Evolutionary conservation across 2,888 invertebrate genomes (phyloP).

Genomic region (Macropis europaea): DNA sequence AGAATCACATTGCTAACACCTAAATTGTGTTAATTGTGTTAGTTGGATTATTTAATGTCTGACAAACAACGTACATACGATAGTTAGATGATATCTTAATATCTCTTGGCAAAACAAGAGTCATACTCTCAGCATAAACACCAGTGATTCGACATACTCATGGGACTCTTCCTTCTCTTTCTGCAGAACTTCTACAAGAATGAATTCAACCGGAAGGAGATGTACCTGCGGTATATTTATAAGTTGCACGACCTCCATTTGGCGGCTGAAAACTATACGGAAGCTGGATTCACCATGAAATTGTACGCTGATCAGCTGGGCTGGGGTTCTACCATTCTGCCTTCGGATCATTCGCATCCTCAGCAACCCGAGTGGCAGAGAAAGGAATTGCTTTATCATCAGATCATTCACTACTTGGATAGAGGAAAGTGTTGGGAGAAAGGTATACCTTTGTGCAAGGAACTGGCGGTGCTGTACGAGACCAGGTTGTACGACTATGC

Average conservation of each 20-base stretch:
- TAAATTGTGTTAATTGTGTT: conserved; percentile 25
- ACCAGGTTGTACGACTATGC: conserved; percentile 92
- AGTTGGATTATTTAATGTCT: neutral
- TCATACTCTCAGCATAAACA: neutral
- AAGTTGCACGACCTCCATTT: conserved; percentile 95
- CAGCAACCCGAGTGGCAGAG: conserved; percentile 93
- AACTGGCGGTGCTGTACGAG: conserved; percentile 93
- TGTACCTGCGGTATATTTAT: conserved; percentile 97
- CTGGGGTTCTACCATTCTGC: conserved; percentile 88
- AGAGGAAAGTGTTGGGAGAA: conserved; percentile 99
- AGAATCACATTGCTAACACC: too few species aligned
- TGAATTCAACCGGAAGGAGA: conserved; percentile 96
- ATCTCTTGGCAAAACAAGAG: neutral
- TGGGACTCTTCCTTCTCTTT: conserved; percentile 61
- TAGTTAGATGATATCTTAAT: neutral
- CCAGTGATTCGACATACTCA: neutral
- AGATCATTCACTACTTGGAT: conserved; percentile 95
- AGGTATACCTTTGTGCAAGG: conserved; percentile 94
- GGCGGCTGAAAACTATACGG: conserved; percentile 94
- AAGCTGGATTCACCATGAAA: conserved; percentile 96
- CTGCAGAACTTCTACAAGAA: conserved; percentile 96
- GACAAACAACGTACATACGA: conserved; percentile 7
- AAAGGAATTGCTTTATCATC: conserved; percentile 93
- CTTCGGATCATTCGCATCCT: conserved; percentile 85
- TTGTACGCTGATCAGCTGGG: conserved; percentile 94